phyloP scores from a whole-genome alignment of 2,113 vertebrate genomes.

The Oenanthe oenanthe region DNA sequence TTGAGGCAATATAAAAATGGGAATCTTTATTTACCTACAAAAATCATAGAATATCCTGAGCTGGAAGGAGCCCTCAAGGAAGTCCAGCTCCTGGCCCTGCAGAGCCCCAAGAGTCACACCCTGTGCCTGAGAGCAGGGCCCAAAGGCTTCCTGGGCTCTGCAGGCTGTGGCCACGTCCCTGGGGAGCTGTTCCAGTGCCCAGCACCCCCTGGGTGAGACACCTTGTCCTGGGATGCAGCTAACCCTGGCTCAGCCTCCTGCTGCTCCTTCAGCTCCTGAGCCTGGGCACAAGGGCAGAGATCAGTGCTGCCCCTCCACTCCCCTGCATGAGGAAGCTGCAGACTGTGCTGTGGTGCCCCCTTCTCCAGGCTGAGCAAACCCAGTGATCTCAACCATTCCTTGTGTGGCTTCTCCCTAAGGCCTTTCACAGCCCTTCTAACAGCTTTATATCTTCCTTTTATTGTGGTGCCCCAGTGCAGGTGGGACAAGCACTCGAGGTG shows the following conservation, averaged over 20 bases:
- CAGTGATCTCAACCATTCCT: no score
- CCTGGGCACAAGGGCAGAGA: background rate
- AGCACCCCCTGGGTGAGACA: accelerated
- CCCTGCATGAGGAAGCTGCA: background rate
- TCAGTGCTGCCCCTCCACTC: background rate
- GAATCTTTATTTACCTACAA: background rate
- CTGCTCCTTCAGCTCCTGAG: background rate
- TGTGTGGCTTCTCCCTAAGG: accelerated
- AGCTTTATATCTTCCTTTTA: background rate
- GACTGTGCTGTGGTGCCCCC: background rate
- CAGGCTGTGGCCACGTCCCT: background rate
- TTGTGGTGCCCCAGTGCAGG: background rate
- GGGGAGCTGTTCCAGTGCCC: background rate
- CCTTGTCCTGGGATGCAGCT: accelerated
- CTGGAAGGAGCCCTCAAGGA: background rate
- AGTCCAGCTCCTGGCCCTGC: accelerated
- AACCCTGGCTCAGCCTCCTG: background rate
- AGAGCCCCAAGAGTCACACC: background rate
- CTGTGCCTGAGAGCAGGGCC: no score
- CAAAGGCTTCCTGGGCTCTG: background rate
- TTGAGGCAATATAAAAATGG: background rate
- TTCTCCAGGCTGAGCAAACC: background rate
- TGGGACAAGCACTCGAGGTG: background rate
- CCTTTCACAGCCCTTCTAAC: background rate
- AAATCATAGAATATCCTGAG: background rate